Conservation (phyloP, 1,140 invertebrate species). For the Heterodera schachtii region DNA sequence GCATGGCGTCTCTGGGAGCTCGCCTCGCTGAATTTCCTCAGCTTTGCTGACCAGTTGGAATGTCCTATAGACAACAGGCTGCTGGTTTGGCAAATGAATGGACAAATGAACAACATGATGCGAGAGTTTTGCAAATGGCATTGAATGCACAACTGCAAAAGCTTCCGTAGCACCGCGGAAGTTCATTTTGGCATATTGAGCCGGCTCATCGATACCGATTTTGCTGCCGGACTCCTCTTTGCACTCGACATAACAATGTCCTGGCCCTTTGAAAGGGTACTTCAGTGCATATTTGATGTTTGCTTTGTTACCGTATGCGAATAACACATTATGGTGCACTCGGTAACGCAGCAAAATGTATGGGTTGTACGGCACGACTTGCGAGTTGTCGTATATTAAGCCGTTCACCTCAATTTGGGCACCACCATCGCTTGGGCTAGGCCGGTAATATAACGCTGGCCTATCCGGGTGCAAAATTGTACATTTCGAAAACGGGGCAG, state of each 20-base stretch:
- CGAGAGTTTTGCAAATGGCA: not conserved
- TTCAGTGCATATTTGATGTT: slow-evolving; percentile 7
- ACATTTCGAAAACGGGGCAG: not conserved
- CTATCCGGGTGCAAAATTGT: not conserved
- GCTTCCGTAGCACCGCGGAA: slow-evolving; percentile 10
- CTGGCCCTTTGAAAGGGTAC: slow-evolving; percentile 13
- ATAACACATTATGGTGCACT: slow-evolving; percentile 10
- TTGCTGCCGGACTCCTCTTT: not conserved
- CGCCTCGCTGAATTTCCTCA: not conserved
- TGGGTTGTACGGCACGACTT: slow-evolving; percentile 24
- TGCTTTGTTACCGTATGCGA: slow-evolving; percentile 1
- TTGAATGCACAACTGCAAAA: not conserved
- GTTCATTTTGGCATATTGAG: slow-evolving; percentile 18
- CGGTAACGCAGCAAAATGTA: slow-evolving; percentile 9
- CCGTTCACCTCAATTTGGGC: not conserved
- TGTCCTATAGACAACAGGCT: not conserved
- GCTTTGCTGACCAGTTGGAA: not conserved
- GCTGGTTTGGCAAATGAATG: slow-evolving; percentile 10
- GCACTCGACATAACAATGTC: slow-evolving; percentile 1
- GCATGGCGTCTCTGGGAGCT: not conserved
- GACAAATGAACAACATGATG: not conserved
- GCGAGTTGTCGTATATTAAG: slow-evolving; percentile 15
- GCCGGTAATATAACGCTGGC: slow-evolving; percentile 4
- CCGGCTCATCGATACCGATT: slow-evolving; percentile 15
- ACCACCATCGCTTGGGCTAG: not conserved